A percentile compares a stretch with the other conserved stretches of the same genome.
Evolutionary conservation across 2,797 vertebrate species (phyloP).

Genomic region (Poeciliopsis turneri): DNA sequence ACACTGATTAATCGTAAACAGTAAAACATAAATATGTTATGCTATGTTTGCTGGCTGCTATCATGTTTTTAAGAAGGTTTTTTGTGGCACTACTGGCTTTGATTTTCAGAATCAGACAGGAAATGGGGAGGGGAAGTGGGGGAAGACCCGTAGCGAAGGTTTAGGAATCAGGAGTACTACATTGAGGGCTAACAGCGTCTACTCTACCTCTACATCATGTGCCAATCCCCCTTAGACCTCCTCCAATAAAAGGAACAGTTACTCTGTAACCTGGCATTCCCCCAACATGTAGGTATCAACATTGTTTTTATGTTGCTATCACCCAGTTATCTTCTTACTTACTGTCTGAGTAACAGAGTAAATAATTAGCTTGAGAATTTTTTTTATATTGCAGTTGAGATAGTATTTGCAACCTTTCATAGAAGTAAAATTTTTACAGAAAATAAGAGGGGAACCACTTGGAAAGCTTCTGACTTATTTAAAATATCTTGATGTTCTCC

Average conservation of each 20-base stretch:
- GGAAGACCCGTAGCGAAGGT: too few species aligned
- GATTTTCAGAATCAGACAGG: background rate
- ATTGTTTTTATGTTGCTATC: slow-evolving; percentile 33
- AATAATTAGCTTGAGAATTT: slow-evolving; percentile 70
- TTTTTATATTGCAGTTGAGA: slow-evolving; percentile 65
- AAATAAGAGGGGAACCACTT: slow-evolving; percentile 51
- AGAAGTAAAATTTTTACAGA: slow-evolving; percentile 44
- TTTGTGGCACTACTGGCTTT: background rate
- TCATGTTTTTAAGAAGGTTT: background rate
- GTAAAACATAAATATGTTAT: background rate
- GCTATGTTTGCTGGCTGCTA: too few species aligned
- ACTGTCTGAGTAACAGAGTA: slow-evolving; percentile 52
- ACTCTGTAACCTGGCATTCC: background rate
- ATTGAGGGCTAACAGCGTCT: background rate
- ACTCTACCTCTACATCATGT: too few species aligned
- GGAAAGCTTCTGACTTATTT: slow-evolving; percentile 65
- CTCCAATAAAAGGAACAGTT: too few species aligned
- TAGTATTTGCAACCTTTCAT: slow-evolving; percentile 73
- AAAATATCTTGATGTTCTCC: slow-evolving; percentile 65
- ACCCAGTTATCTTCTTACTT: slow-evolving; percentile 3
- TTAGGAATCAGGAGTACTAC: too few species aligned
- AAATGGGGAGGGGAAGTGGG: background rate
- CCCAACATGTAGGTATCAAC: slow-evolving; percentile 26
- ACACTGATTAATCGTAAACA: background rate
- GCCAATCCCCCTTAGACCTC: too few species aligned